Percentiles rank a stretch among this genome's conserved stretches.
phyloP scores from a whole-genome alignment of 2,113 vertebrate genomes.

The Pelusios castaneus region DNA sequence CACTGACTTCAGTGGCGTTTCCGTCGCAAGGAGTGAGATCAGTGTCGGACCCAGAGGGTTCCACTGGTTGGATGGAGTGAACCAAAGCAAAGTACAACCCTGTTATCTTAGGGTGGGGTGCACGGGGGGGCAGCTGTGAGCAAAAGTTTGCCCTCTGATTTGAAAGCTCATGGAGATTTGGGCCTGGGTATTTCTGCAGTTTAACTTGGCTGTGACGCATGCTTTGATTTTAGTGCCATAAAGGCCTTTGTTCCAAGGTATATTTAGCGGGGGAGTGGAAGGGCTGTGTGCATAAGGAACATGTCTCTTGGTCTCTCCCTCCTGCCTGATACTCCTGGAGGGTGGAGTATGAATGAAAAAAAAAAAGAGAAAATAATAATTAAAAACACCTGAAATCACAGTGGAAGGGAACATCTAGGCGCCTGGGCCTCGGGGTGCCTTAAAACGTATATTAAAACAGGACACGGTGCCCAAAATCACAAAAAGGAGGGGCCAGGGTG shows the following conservation, averaged over 20 bases:
- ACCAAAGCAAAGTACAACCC: conserved; percentile 44
- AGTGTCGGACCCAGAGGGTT: conserved; percentile 36
- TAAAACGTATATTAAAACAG: background rate
- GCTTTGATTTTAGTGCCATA: conserved; percentile 74
- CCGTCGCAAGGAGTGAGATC: background rate
- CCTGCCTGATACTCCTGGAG: conserved; percentile 66
- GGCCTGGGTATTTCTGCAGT: background rate
- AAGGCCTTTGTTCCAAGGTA: conserved; percentile 73
- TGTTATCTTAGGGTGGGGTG: conserved; percentile 60
- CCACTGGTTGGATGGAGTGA: conserved; percentile 40
- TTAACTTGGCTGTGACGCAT: conserved; percentile 50
- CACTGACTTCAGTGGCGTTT: background rate
- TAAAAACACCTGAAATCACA: conserved; percentile 45
- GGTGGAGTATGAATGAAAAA: conserved; percentile 51
- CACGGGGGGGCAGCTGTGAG: conserved; percentile 62
- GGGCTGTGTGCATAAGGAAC: conserved; percentile 58
- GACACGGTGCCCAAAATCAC: background rate
- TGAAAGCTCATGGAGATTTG: background rate
- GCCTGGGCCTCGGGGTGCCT: conserved; percentile 41
- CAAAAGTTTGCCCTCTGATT: conserved; percentile 55
- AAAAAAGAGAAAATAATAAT: conserved; percentile 46
- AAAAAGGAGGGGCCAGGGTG: background rate
- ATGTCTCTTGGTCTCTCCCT: conserved; percentile 58
- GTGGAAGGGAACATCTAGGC: conserved; percentile 51
- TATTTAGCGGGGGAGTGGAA: conserved; percentile 76